A percentile compares a stretch with the other conserved stretches of the same genome.
phyloP scores from a whole-genome alignment of 2,888 invertebrate species.

The Rotaria macrura region DNA sequence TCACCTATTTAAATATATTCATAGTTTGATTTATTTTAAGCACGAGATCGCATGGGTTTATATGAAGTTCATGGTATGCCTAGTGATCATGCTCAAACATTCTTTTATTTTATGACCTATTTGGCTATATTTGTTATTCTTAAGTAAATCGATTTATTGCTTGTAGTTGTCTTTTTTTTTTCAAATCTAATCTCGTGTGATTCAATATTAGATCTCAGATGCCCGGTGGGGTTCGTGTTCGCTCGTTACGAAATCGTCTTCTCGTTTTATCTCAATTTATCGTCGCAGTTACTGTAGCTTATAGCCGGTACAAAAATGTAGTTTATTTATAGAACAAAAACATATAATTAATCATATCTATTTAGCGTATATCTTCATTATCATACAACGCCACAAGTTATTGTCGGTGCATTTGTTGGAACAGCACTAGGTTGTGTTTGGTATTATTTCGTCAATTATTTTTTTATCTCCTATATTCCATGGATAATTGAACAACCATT shows the following conservation, averaged over 20 bases:
- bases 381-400: slow-evolving; percentile 69
- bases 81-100: slow-evolving; percentile 77
- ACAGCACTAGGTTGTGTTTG: slow-evolving; percentile 64
- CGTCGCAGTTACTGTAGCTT: slow-evolving; percentile 41
- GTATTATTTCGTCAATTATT: slow-evolving; percentile 68
- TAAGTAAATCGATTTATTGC: slow-evolving; percentile 57
- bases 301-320: slow-evolving; percentile 44
- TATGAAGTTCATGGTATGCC: slow-evolving; percentile 60
- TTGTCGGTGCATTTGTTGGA: slow-evolving; percentile 67
- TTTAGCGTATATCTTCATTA: slow-evolving; percentile 74
- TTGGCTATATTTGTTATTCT: slow-evolving; percentile 71
- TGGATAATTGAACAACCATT: slow-evolving; percentile 52
- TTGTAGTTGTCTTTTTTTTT: background rate
- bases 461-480: slow-evolving; percentile 74
- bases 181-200: background rate
- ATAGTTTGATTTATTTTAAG: slow-evolving; percentile 36
- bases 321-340: background rate
- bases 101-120: slow-evolving; percentile 79
- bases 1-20: too few relatives aligned
- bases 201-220: background rate
- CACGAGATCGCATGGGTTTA: slow-evolving; percentile 35
- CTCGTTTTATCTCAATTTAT: slow-evolving; percentile 39
- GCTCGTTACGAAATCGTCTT: slow-evolving; percentile 35
- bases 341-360: slow-evolving; percentile 38
- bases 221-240: background rate